Base-by-base conservation (phyloP, 1,140 invertebrate species). In the Triops longicaudatus region DNA sequence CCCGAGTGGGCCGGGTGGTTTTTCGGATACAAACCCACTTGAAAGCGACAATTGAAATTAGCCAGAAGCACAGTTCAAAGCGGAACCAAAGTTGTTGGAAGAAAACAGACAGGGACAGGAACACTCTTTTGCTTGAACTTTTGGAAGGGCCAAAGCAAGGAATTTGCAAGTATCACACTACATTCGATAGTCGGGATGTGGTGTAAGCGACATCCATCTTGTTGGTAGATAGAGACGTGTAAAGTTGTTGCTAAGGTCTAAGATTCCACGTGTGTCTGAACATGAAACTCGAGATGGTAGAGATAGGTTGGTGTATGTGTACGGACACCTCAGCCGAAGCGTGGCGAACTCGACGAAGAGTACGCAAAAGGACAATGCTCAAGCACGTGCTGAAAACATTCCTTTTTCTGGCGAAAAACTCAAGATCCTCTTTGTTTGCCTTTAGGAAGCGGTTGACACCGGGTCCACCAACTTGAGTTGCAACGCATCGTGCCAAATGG, bases 401-500 rank as follows among this genome's bases (percentile, higher is more conserved):
- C 31, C 31, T 37, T 37, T 4, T 37, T 7, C 31, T 37, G 7
- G 31, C 31, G 31, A 37, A 37, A 37, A 27, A 31, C 27, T 73
- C 31, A 27, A 73, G 12, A 77, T 73, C 28, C 44, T 7, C 22
- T 12, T 22, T 73, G 82, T 81, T 83, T 80, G 78, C 81, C 88
- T 87, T 22, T 86, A 90, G 89, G 89, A 89, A 82, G 87, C 87
- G 79, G 89, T 88, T 79, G 88, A 88, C 78, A 87, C 88, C 78
- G 85, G 83, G 12, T 86, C 87, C 76, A 87, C 87, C 78, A 88
- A 90, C 80, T 86, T 88, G 9, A 87, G 85, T 42, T 91, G 89
- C 80, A 89, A 87, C 14, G 85, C 86, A 9, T 85, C 87, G 73
- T 90, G 89, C 82, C 89, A 87, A 82, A 85, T 89, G 78, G 83